phyloP scores from a whole-genome alignment of 1,140 invertebrate genomes.

The Drosophila trapezifrons region DNA sequence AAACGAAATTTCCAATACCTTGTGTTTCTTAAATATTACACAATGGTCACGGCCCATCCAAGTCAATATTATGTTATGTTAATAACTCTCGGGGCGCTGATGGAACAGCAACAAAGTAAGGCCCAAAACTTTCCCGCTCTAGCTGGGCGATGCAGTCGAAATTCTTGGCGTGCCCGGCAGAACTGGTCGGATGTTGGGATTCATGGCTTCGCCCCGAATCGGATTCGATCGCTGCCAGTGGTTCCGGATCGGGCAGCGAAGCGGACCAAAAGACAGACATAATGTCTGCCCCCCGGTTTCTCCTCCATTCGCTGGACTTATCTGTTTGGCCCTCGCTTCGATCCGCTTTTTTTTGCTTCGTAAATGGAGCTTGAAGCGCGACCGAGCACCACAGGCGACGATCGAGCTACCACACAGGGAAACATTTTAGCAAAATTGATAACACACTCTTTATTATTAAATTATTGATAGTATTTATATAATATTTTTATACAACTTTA shows the following conservation, averaged over 20 bases:
- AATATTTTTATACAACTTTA: too few relatives aligned
- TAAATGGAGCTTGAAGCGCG: constrained; percentile 76
- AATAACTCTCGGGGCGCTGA: constrained; percentile 44
- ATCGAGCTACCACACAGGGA: constrained; percentile 31
- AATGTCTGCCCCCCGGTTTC: constrained; percentile 21
- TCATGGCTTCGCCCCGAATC: constrained; percentile 35
- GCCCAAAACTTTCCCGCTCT: constrained; percentile 49
- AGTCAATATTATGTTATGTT: constrained; percentile 67
- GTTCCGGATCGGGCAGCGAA: constrained; percentile 26
- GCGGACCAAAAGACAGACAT: constrained; percentile 33
- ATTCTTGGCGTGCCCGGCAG: constrained; percentile 63
- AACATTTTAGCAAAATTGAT: constrained; percentile 1
- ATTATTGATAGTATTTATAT: not conserved
- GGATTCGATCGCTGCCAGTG: constrained; percentile 47
- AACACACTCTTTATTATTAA: not conserved
- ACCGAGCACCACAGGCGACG: constrained; percentile 73
- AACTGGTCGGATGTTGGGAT: constrained; percentile 64
- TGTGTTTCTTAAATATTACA: constrained; percentile 67
- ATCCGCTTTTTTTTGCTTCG: constrained; percentile 48
- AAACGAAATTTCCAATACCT: constrained; percentile 43
- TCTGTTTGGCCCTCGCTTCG: constrained; percentile 55
- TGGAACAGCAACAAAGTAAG: constrained; percentile 20
- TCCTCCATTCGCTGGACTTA: constrained; percentile 2
- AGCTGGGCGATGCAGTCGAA: constrained; percentile 45
- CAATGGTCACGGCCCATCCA: constrained; percentile 58